These are phyloP conservation scores for Teleopsis dalmanni DNA, from an alignment of 1,140 invertebrate species.

Conservation along the genomic window DNA sequence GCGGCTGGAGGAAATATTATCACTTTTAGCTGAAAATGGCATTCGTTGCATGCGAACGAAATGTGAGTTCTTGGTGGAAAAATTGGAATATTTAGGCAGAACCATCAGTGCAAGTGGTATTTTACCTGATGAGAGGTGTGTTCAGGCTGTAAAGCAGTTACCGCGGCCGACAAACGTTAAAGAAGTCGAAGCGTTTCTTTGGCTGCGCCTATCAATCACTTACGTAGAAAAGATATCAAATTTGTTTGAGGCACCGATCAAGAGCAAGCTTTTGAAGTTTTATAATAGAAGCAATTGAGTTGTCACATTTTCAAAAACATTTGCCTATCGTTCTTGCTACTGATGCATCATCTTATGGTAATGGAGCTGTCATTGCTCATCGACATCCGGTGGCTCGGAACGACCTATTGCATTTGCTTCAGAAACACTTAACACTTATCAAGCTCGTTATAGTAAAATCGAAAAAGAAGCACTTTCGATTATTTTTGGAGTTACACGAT, in stretches of 20 bases:
- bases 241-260: constrained; percentile 20
- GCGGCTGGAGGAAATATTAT: constrained; percentile 25
- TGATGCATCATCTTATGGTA: constrained; percentile 41
- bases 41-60: constrained; percentile 18
- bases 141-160: constrained; percentile 19
- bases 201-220: constrained; percentile 17
- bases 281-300: constrained; percentile 9
- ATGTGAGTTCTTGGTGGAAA: constrained; percentile 18
- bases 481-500: constrained; percentile 46
- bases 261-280: constrained; percentile 1
- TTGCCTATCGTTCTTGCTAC: constrained; percentile 46
- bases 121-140: constrained; percentile 14
- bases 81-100: constrained; percentile 27
- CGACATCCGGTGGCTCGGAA: constrained; percentile 34
- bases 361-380: constrained; percentile 47
- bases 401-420: constrained; percentile 47
- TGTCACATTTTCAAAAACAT: too few relatives aligned
- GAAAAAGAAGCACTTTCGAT: constrained; percentile 50
- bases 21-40: constrained; percentile 13
- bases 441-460: constrained; percentile 49
- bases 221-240: constrained; percentile 19
- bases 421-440: constrained; percentile 40
- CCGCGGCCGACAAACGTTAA: constrained; percentile 24
- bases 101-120: constrained; percentile 23
- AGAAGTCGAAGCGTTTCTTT: constrained; percentile 28